phyloP scores from a whole-genome alignment of 1,140 invertebrate species.

The Eupristina koningsbergeri region DNA sequence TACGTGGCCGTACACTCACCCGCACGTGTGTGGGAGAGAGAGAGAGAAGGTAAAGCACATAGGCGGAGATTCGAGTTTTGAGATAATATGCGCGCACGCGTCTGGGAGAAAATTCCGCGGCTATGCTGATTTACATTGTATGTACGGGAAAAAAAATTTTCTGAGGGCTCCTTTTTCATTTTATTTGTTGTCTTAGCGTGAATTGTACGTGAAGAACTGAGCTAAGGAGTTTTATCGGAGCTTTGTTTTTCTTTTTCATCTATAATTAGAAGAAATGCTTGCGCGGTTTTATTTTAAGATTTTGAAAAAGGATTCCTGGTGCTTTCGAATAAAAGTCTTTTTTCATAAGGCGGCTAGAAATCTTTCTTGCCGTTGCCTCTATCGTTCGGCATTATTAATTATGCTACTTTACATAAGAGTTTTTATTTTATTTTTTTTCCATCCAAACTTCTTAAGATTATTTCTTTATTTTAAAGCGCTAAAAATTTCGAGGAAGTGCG shows the following conservation, averaged over 20 bases:
- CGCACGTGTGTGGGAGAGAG: slow-evolving; percentile 14
- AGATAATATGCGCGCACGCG: slow-evolving; percentile 24
- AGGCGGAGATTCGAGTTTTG: slow-evolving; percentile 30
- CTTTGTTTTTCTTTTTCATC: slow-evolving; percentile 40
- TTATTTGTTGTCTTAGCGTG: slow-evolving; percentile 13
- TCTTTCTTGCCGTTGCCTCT: neutral
- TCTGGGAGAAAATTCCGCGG: slow-evolving; percentile 31
- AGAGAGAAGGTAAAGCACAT: neutral
- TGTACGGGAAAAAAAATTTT: slow-evolving; percentile 6
- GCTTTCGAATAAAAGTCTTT: slow-evolving; percentile 24
- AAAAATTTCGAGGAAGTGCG: neutral
- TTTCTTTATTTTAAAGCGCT: neutral
- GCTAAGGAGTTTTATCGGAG: slow-evolving; percentile 46
- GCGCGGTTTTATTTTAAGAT: slow-evolving; percentile 45
- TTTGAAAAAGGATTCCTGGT: slow-evolving; percentile 12
- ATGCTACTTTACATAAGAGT: neutral
- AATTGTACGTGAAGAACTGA: slow-evolving; percentile 5
- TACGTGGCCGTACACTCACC: no score
- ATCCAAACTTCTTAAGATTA: neutral
- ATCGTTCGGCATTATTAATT: neutral
- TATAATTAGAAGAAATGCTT: slow-evolving; percentile 51
- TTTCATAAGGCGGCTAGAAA: neutral
- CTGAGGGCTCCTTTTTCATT: neutral
- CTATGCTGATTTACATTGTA: slow-evolving; percentile 18
- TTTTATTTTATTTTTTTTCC: neutral